Evolutionary conservation across 2,888 invertebrate genomes (phyloP).

Genomic region (Heliothis peltigera): DNA sequence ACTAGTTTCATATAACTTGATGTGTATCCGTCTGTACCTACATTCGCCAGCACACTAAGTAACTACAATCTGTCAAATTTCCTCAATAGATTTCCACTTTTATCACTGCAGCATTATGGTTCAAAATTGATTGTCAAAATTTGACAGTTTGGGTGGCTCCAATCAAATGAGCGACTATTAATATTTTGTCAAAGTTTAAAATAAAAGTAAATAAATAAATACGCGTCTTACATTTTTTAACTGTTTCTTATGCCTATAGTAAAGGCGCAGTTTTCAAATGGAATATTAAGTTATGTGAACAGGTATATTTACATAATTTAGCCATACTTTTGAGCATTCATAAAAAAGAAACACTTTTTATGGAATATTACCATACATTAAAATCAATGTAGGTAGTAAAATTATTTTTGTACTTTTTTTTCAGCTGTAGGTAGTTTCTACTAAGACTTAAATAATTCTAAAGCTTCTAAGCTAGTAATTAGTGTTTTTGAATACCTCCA

Average conservation of each 20-base stretch:
- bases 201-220: slow-evolving; percentile 26
- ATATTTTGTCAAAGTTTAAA: slow-evolving; percentile 40
- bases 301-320: background rate
- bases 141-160: slow-evolving; percentile 18
- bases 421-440: background rate
- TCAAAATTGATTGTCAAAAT: too few species aligned
- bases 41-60: too few species aligned
- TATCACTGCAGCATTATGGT: too few species aligned
- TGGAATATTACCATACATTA: background rate
- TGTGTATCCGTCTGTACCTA: too few species aligned
- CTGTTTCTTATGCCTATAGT: slow-evolving; percentile 8
- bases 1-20: too few species aligned
- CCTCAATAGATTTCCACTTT: too few species aligned
- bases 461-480: too few species aligned
- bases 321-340: background rate
- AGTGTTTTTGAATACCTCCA: too few species aligned
- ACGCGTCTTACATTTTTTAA: slow-evolving; percentile 25
- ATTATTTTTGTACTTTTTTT: background rate
- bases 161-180: slow-evolving; percentile 10
- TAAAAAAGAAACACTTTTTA: background rate
- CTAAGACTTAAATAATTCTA: background rate
- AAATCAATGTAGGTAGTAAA: background rate
- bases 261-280: slow-evolving; percentile 20
- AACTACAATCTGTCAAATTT: too few species aligned
- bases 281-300: slow-evolving; percentile 23